These are phyloP conservation scores for Drosophila guanche DNA, from an alignment of 1,140 invertebrate genomes.

Conservation along the genomic window DNA sequence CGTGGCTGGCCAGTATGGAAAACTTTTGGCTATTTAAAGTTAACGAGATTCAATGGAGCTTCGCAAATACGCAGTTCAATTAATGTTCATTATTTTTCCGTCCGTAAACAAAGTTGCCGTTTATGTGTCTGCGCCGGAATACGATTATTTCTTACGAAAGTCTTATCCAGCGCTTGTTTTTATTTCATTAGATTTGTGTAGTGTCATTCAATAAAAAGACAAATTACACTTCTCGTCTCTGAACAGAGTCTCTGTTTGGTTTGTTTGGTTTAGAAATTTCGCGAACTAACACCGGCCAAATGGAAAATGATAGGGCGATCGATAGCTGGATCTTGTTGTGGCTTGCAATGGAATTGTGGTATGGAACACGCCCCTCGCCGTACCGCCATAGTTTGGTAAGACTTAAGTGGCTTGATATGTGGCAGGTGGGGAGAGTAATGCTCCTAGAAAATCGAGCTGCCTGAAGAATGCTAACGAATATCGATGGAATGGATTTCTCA, in stretches of 20 bases:
- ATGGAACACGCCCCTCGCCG: constrained; percentile 1
- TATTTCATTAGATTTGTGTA: neutral
- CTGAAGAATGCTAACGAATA: no score
- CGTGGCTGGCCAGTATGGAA: constrained; percentile 40
- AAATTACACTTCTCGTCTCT: constrained; percentile 57
- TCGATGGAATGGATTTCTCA: no score
- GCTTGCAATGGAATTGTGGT: neutral
- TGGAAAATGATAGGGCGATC: neutral
- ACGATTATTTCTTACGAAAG: no score
- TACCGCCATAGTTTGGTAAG: constrained; percentile 1
- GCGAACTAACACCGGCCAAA: constrained; percentile 18
- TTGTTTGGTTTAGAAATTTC: constrained; percentile 49
- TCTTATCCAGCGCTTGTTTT: neutral
- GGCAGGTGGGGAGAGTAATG: neutral
- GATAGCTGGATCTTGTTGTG: neutral
- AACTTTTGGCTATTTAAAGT: constrained; percentile 47
- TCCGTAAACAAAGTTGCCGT: neutral
- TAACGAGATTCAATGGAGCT: constrained; percentile 33
- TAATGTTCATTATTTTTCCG: constrained; percentile 10
- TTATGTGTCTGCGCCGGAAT: no score
- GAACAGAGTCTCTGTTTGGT: constrained; percentile 5
- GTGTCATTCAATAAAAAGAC: constrained; percentile 47
- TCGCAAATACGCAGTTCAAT: neutral
- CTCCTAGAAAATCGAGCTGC: neutral
- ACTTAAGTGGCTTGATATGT: constrained; percentile 6